Evolutionary conservation across 2,888 invertebrate genomes (phyloP), one percentile per base, ranked within the genome.

Genomic region (Hecatera dysodea): DNA sequence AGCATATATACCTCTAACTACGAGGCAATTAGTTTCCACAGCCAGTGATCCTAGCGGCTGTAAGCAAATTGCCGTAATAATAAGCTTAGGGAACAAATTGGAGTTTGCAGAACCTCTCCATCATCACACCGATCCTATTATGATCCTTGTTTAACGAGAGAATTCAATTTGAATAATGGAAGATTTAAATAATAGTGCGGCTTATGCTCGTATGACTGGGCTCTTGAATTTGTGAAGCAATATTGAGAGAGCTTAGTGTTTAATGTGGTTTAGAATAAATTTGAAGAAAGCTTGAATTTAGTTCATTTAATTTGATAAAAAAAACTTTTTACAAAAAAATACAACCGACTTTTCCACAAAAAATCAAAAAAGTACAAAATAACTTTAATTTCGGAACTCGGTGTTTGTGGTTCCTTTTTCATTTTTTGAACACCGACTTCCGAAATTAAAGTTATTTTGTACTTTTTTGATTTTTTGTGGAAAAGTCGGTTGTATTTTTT

Each of bases 131-230:
- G 24, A 59, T 75, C 39, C 29, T 39, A 39, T 66, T n/a, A 33
- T 24, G 67, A 67, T 67, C 67, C 52, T 46, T 29, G 52, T 46
- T 59, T 53, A 67, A 75, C 44, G 36, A 75, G 29, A 19, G n/a
- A 75, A 74, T 76, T 75, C 57, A 70, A 59, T 69, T 76, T 77
- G 39, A 75, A 62, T 75, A n/a, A 52, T 77, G 71, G 17, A 62
- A 19, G 15, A 62, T 57, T 74, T 69, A 77, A 77, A 76, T 74
- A 46, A 77, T 76, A 61, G 50, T 62, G 46, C 29, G 44, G 42
- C 42, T 52, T 29, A 52, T 12, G n/a, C 0, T 46, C 7, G 29
- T 60, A 46, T 1, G 15, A 56, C 42, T 56, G 1, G 19, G 19
- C 19, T 42, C 48, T 24, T 57, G 66, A 44, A 66, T 72, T 56